These are phyloP conservation scores for Microcaecilia unicolor DNA, from an alignment of 2,797 vertebrate species.

Conservation along the genomic window DNA sequence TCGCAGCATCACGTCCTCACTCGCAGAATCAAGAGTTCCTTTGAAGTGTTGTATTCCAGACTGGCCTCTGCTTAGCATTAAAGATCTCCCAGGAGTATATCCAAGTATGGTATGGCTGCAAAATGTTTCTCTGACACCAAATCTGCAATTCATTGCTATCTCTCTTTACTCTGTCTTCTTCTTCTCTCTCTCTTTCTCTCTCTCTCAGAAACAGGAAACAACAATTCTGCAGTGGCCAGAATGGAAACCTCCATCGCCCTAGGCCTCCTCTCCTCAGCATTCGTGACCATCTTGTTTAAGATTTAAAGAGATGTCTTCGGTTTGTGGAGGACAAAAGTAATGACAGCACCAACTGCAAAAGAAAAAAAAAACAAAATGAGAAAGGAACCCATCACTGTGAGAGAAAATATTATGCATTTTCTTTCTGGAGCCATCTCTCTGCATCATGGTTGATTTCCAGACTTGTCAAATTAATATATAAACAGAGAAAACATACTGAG, in stretches of 20 bases:
- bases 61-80: not conserved
- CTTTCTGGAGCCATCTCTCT: slow-evolving; percentile 76
- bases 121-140: no score
- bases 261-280: slow-evolving; percentile 35
- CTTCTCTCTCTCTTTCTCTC: not conserved
- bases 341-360: slow-evolving; percentile 4
- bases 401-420: slow-evolving; percentile 80
- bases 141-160: no score
- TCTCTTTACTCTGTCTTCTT: not conserved
- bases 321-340: not conserved
- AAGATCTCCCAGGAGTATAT: no score
- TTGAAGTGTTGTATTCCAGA: no score
- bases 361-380: slow-evolving; percentile 60
- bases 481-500: no score
- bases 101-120: no score
- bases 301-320: slow-evolving; percentile 23
- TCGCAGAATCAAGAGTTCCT: no score
- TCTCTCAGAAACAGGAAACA: slow-evolving; percentile 33
- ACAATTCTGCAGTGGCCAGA: slow-evolving; percentile 25
- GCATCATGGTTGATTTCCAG: no score
- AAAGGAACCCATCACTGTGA: slow-evolving; percentile 93
- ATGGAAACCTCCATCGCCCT: slow-evolving; percentile 28
- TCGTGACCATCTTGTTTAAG: slow-evolving; percentile 21
- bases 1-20: no score
- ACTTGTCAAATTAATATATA: no score